Evolutionary conservation across 2,797 vertebrate species (phyloP).

Genomic region (Poeciliopsis paucimaculata): DNA sequence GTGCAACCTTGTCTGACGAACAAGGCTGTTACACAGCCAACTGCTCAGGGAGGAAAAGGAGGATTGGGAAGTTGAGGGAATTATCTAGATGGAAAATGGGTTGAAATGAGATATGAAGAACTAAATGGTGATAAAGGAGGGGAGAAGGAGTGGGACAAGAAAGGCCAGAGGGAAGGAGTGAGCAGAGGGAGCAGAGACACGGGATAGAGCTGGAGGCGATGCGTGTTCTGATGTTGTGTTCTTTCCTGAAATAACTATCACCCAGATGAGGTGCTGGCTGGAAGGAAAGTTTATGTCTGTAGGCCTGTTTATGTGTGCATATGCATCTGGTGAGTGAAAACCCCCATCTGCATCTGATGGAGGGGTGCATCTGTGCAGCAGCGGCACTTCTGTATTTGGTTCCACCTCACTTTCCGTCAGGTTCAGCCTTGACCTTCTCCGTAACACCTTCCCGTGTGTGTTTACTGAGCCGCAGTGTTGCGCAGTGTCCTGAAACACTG

Average conservation of each 20-base stretch:
- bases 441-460: constrained; percentile 23
- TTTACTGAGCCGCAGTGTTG: constrained; percentile 30
- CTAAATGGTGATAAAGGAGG: constrained; percentile 19
- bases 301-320: constrained; percentile 31
- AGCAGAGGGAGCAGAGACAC: constrained; percentile 14
- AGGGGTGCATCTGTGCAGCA: constrained; percentile 5
- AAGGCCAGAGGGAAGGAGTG: constrained; percentile 48
- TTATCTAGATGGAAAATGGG: constrained; percentile 41
- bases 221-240: constrained; percentile 68
- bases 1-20: constrained; percentile 56
- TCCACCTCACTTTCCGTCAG: constrained; percentile 21
- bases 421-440: constrained; percentile 46
- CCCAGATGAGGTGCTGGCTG: constrained; percentile 68
- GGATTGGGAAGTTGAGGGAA: constrained; percentile 26
- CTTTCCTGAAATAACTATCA: constrained; percentile 75
- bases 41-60: constrained; percentile 16
- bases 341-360: constrained; percentile 14
- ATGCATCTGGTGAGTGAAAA: constrained; percentile 31
- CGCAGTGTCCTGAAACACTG: constrained; percentile 43
- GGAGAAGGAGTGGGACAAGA: constrained; percentile 28
- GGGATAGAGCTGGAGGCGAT: constrained; percentile 60
- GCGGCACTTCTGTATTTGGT: constrained; percentile 5
- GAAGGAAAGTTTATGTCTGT: constrained; percentile 52
- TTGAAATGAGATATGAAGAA: constrained; percentile 34
- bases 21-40: constrained; percentile 30